Percentiles rank a stretch among this genome's conserved stretches.
Evolutionary conservation across 2,113 vertebrate genomes (phyloP).

Genomic region (Heliornis fulica): DNA sequence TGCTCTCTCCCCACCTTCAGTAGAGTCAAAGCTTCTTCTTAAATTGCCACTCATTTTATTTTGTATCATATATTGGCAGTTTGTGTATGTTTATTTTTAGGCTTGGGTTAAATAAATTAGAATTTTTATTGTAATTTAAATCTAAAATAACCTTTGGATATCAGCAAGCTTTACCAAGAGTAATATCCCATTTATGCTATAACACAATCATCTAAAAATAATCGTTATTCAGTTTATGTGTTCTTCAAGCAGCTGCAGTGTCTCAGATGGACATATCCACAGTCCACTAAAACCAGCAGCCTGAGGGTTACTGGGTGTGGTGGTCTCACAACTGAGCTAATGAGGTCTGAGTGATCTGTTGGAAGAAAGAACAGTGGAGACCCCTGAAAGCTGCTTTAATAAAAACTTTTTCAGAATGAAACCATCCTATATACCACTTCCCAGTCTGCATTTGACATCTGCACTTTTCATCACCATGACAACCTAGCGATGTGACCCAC

Average conservation of each 20-base stretch:
- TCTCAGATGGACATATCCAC: neutral
- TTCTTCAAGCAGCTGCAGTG: neutral
- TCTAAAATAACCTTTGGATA: neutral
- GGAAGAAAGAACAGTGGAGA: neutral
- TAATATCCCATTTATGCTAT: neutral
- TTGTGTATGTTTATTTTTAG: neutral
- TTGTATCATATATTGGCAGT: neutral
- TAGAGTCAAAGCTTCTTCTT: neutral
- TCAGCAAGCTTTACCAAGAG: neutral
- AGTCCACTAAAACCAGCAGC: neutral
- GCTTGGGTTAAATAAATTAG: neutral
- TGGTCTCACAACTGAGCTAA: neutral
- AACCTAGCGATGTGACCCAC: conserved; percentile 19
- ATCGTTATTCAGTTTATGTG: neutral
- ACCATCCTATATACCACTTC: neutral
- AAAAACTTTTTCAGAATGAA: neutral
- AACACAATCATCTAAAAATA: neutral
- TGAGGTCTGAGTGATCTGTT: neutral
- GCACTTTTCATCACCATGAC: conserved; percentile 55
- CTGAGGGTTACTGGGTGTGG: neutral
- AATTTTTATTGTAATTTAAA: neutral
- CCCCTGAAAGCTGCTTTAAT: neutral
- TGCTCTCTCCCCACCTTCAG: neutral
- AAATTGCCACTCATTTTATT: neutral
- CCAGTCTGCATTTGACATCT: conserved; percentile 2